Conservation (phyloP, 2,797 vertebrate genomes). For the Lithobates sylvaticus region DNA sequence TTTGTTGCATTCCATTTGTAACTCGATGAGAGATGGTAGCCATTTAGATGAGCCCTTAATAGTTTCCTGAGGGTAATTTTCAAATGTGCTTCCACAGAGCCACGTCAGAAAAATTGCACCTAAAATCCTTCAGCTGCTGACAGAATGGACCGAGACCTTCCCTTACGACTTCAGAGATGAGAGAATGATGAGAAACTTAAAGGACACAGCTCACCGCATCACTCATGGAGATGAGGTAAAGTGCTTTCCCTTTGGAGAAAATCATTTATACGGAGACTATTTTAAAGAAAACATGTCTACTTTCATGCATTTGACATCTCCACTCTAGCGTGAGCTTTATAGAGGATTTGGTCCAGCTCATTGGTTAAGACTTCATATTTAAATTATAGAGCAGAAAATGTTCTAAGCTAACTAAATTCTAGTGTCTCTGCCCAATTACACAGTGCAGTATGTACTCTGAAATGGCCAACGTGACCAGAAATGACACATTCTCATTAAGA, state of each 20-base stretch:
- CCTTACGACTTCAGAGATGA: conserved; percentile 95
- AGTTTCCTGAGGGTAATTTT: not conserved
- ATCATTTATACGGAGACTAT: not conserved
- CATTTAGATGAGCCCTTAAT: not conserved
- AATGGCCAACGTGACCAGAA: not conserved
- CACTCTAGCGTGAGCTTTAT: not conserved
- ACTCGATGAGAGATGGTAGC: not conserved
- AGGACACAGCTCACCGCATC: conserved; percentile 88
- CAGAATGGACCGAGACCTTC: conserved; percentile 95
- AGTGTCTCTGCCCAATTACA: not conserved
- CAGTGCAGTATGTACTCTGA: not conserved
- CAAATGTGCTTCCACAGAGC: conserved; percentile 71
- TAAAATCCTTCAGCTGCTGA: conserved; percentile 90
- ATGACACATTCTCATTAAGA: not conserved
- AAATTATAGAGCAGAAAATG: not conserved
- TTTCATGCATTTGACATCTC: not conserved
- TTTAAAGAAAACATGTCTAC: not conserved
- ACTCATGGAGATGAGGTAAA: conserved; percentile 88
- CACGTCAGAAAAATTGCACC: conserved; percentile 86
- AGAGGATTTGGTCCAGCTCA: not conserved
- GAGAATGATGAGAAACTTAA: conserved; percentile 92
- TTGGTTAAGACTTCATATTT: not conserved
- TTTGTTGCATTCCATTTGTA: not conserved
- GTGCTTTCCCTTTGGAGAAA: not conserved
- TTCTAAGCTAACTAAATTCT: not conserved